Evolutionary conservation across 2,113 vertebrate genomes (phyloP).

Genomic region (Empidonax alnorum): DNA sequence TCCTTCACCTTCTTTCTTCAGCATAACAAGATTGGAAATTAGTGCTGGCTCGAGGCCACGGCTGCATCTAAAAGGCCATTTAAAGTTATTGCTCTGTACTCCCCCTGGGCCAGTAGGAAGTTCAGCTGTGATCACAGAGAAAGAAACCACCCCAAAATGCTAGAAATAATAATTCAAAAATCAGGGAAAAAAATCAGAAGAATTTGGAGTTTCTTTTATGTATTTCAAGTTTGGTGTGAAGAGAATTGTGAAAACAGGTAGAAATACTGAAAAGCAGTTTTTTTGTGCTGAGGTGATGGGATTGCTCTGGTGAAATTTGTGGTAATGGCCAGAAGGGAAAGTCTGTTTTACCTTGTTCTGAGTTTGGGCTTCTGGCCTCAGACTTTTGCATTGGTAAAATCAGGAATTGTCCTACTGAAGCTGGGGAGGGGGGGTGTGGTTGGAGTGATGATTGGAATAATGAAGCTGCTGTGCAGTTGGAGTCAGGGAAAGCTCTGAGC

Average conservation of each 20-base stretch:
- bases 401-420: neutral
- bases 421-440: neutral
- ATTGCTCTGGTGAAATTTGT: neutral
- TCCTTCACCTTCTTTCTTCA: neutral
- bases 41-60: constrained; percentile 66
- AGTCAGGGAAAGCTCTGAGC: neutral
- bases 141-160: neutral
- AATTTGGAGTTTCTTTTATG: neutral
- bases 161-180: neutral
- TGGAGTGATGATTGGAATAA: neutral
- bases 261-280: neutral
- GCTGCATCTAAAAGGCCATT: constrained; percentile 64
- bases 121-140: constrained; percentile 63
- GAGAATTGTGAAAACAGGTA: neutral
- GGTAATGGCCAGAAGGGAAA: neutral
- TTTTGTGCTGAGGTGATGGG: neutral
- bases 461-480: neutral
- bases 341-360: neutral
- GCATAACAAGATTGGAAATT: constrained; percentile 59
- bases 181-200: neutral
- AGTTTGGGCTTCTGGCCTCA: neutral
- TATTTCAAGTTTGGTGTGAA: neutral
- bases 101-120: constrained; percentile 61
- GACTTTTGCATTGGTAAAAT: neutral
- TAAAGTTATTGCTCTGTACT: constrained; percentile 66